These are phyloP conservation scores for Gastracanthus pulcherrimus DNA, from an alignment of 2,888 invertebrate species.

Conservation along the genomic window DNA sequence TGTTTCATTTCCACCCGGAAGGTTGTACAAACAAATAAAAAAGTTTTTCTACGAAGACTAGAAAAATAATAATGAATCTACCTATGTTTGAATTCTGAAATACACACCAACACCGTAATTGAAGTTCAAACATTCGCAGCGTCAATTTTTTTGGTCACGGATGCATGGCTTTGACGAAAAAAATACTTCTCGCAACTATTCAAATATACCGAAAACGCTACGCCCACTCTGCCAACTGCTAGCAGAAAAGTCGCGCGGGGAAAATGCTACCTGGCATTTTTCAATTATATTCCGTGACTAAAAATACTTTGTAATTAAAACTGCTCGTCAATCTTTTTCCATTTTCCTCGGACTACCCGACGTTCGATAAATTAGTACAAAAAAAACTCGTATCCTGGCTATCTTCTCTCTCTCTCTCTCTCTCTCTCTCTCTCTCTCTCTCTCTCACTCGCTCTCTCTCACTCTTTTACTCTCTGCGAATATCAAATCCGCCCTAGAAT, in stretches of 20 bases:
- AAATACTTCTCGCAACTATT: slow-evolving; percentile 16
- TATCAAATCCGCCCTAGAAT: slow-evolving; percentile 38
- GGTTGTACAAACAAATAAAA: too few relatives aligned
- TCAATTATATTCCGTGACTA: slow-evolving; percentile 43
- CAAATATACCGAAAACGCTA: slow-evolving; percentile 26
- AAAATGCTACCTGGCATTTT: slow-evolving; percentile 43
- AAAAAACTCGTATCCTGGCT: too few relatives aligned
- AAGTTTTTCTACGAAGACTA: too few relatives aligned
- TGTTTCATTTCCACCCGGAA: too few relatives aligned
- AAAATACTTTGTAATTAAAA: slow-evolving; percentile 56
- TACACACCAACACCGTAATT: too few relatives aligned
- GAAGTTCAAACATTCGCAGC: neutral
- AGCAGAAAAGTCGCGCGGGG: neutral
- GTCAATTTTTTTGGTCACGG: neutral
- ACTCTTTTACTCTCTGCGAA: too few relatives aligned
- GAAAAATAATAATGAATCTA: too few relatives aligned
- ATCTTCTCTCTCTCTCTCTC: too few relatives aligned
- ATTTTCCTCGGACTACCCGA: slow-evolving; percentile 1
- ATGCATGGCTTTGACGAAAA: neutral
- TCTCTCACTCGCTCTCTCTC: too few relatives aligned
- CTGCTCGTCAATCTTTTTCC: slow-evolving; percentile 38
- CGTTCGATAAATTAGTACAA: slow-evolving; percentile 43
- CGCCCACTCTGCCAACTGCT: neutral
- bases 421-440: too few relatives aligned
- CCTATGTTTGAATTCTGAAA: too few relatives aligned